Base-by-base conservation (phyloP, 2,888 invertebrate species). In the Agonopterix arenella region DNA sequence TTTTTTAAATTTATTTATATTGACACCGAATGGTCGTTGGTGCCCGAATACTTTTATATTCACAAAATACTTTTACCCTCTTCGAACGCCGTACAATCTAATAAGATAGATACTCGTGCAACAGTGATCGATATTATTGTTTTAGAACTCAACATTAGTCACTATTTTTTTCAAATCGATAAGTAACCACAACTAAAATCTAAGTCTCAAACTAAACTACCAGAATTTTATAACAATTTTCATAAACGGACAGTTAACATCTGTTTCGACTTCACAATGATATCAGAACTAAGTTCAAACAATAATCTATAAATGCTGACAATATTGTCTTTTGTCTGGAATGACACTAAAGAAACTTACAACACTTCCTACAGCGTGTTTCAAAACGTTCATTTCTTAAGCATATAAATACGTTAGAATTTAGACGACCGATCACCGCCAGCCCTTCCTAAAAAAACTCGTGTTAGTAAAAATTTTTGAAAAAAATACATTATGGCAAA, bases 261-360 rank as follows among this genome's bases (percentile, higher is more conserved):
- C 64, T 71, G 71, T 67, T 68, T 59, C 60, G 56, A 70, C 69
- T 68, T 64, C 68, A 73, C 68, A 66, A 61, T 56, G 54, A 64
- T 60, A 68, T 68, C 68, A 63, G 57, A 66, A 72, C 72, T 69
- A 54, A 53, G 55, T 55, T 59, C 64, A 75, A 78, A 81, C 71
- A 77, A 78, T 82, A 82, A 74, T 71, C 84, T 85, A 89, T 89
- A 89, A 89, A 89, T 89, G 88, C 88, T 76, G 88, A 85, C 86
- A 84, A 82, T 71, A 76, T 77, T 86, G 86, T 88, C 88, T 89
- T 88, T 89, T 86, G 81, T 83, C 83, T 88, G 88, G 88, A 89
- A 89, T 89, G 88, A 89, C 83, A 84, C 84, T 80, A 73, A 65
- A 63, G 61, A 65, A 66, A 67, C 61, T 67, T 18, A 44, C 73